A percentile compares a stretch with the other conserved stretches of the same genome.
These are phyloP conservation scores for Rotaria magnacalcarata DNA, from an alignment of 2,888 invertebrate genomes.

Conservation along the genomic window DNA sequence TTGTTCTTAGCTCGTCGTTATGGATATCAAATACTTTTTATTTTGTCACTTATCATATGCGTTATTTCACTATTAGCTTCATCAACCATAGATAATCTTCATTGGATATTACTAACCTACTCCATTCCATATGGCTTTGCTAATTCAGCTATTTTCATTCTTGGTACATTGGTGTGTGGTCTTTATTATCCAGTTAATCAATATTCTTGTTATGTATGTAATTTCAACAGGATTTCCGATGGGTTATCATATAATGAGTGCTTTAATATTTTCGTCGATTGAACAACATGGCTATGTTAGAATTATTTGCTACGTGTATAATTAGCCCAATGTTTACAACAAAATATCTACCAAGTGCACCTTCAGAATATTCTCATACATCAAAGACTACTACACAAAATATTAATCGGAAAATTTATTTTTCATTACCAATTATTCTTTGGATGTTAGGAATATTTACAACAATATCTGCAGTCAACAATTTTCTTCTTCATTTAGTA, in stretches of 20 bases:
- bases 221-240: conserved; percentile 45
- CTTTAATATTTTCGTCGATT: conserved; percentile 35
- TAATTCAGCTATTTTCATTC: conserved; percentile 33
- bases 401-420: neutral
- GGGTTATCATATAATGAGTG: conserved; percentile 42
- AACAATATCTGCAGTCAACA: conserved; percentile 37
- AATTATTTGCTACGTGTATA: conserved; percentile 13
- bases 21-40: conserved; percentile 33
- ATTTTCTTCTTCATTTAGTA: conserved; percentile 42
- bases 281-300: conserved; percentile 22
- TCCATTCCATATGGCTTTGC: conserved; percentile 44
- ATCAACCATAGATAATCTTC: conserved; percentile 39
- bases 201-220: conserved; percentile 33
- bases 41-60: conserved; percentile 2
- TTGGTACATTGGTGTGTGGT: conserved; percentile 41
- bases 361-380: neutral
- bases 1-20: conserved; percentile 24
- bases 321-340: conserved; percentile 36
- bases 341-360: neutral
- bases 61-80: conserved; percentile 38
- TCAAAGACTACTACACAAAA: neutral
- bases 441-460: conserved; percentile 40
- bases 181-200: conserved; percentile 36
- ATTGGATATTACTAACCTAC: conserved; percentile 44
- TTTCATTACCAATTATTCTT: conserved; percentile 15